Evolutionary conservation across 1,140 invertebrate species (phyloP).

Genomic region (Pantala flavescens): DNA sequence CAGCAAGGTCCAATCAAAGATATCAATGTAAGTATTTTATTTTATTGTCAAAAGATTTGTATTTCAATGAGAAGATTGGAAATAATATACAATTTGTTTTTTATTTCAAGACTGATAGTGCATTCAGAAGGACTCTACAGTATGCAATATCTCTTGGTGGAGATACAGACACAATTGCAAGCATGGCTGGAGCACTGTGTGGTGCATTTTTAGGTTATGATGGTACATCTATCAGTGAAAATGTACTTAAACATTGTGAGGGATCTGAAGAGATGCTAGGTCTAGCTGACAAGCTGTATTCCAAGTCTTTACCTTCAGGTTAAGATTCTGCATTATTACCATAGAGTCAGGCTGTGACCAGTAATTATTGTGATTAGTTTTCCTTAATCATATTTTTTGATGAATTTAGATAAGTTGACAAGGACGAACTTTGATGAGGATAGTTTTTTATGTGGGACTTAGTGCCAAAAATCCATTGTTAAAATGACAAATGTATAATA

Average conservation of each 20-base stretch:
- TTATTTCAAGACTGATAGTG: conserved; percentile 37
- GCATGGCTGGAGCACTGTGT: conserved; percentile 65
- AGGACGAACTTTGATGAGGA: too few species aligned
- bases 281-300: conserved; percentile 39
- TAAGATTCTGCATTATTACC: too few species aligned
- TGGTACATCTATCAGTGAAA: conserved; percentile 44
- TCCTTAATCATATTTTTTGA: too few species aligned
- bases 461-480: too few species aligned
- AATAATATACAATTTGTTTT: background rate
- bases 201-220: conserved; percentile 56
- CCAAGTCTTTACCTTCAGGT: conserved; percentile 13
- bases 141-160: conserved; percentile 63
- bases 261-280: conserved; percentile 39
- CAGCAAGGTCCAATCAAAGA: conserved; percentile 40
- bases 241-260: conserved; percentile 53
- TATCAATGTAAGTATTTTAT: conserved; percentile 38
- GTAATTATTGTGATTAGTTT: too few species aligned
- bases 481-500: too few species aligned
- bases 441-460: too few species aligned
- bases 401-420: too few species aligned
- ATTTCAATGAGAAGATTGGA: background rate
- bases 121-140: conserved; percentile 53
- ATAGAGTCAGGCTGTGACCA: too few species aligned
- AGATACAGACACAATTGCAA: conserved; percentile 70
- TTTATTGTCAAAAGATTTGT: conserved; percentile 12